Base-by-base conservation (phyloP, 1,140 invertebrate species). In the Trypoxylus dichotomus region DNA sequence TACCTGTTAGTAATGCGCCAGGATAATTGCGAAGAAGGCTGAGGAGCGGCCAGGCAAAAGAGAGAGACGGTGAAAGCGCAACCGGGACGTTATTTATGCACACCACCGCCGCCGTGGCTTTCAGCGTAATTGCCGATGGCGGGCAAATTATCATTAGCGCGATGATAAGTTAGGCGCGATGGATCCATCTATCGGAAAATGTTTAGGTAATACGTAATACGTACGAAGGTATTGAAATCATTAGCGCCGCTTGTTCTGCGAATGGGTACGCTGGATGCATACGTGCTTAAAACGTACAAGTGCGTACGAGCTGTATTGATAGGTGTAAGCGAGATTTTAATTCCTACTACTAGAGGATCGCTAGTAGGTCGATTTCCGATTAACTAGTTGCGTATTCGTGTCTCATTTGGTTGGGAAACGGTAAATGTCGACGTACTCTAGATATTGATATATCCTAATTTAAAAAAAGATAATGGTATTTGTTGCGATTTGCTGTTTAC, bases 101-200 rank as follows among this genome's bases (percentile, higher is more conserved):
- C 19, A 63, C 21, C 21, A 24, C 60, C 60, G 21, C 60, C 60
- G 24, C 25, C 41, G n/a, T n/a, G 60, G 60, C 60, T 63, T 63
- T 63, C 60, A 63, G 60, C 60, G 60, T 63, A 63, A 63, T 63
- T 63, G 60, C 24, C 21, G 60, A 19, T 24, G 21, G 60, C 60
- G 60, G 60, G 60, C 24, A 63, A 63, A 63, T 63, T 63, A 63
- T 63, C 60, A 63, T 63, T 63, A 63, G 60, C 19, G 60, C 60
- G 60, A 24, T 63, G 60, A 63, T 63, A 63, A 63, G 60, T 63
- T 63, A 19, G 60, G 60, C 10, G 60, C 60, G 60, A 63, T 63
- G 19, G 60, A 63, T 63, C 60, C 60, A 63, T 63, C 60, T 63
- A 63, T 63, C 60, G 60, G 60, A 63, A 63, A 63, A 63, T 63